Evolutionary conservation across 2,888 invertebrate genomes (phyloP), one percentile per base, ranked within the genome.

Genomic region (Aphidius colemani): DNA sequence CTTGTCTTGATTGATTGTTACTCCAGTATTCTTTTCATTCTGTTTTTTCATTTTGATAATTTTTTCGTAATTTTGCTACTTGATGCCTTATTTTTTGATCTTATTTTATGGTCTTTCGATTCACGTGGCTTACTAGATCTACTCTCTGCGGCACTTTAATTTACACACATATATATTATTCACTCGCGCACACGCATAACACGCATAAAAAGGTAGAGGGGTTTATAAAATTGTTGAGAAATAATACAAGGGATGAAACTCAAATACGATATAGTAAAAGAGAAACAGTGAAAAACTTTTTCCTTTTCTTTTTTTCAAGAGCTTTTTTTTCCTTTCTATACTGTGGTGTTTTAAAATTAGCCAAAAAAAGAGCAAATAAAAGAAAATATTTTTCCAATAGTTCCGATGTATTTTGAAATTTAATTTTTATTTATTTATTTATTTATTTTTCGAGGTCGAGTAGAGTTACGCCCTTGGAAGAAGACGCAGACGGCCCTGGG

Each of bases 81-180:
- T 30, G 3, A 30, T 30, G 3, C 0, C 30, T 30, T 3, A 4
- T 30, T 30, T 2, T 30, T 48, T 46, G n/a, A n/a, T 46, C 39
- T 39, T 39, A 39, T 41, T 57, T 40, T 30, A 39, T 43, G 9
- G 13, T 11, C 30, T 45, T 48, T 48, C 46, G 57, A 61, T 61
- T 61, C 61, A 61, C 61, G 61, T 61, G 61, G 61, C 57, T 57
- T 30, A 57, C 57, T 30, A 45, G 39, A 46, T 57, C 45, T 57
- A 57, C 46, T 57, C 57, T 57, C 57, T 61, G 61, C 60, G 43
- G 53, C 53, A 53, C 60, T 60, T 60, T 60, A 60, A 60, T 60
- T 60, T 44, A 46, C 48, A 53, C 53, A 43, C 61, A 48, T 53
- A n/a, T 53, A 60, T 44, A 53, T 48, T 9, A 60, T 13, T 39